These are phyloP conservation scores for Trimorus sp. DNA, from an alignment of 2,888 invertebrate genomes.

Conservation along the genomic window DNA sequence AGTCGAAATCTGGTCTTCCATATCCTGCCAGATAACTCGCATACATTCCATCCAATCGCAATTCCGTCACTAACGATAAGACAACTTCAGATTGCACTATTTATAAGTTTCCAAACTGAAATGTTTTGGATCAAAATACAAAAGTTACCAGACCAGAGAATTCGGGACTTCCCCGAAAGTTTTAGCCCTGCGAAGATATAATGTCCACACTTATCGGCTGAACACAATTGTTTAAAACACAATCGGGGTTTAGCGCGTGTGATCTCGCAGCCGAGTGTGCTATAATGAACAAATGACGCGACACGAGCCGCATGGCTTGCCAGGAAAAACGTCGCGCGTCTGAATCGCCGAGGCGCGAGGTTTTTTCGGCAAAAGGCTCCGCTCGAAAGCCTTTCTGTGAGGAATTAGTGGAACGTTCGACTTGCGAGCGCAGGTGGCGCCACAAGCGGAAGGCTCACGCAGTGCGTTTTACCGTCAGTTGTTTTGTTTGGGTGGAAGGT, in stretches of 20 bases:
- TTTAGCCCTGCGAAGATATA: too few relatives aligned
- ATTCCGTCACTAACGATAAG: too few relatives aligned
- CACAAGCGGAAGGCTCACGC: slow-evolving; percentile 79
- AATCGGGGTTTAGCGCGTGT: slow-evolving; percentile 25
- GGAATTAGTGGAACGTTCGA: slow-evolving; percentile 79
- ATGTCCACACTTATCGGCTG: too few relatives aligned
- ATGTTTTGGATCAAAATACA: too few relatives aligned
- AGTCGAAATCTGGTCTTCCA: too few relatives aligned
- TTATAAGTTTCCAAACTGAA: too few relatives aligned
- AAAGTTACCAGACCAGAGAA: too few relatives aligned
- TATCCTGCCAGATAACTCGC: too few relatives aligned
- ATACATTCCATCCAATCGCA: too few relatives aligned
- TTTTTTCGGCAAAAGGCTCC: slow-evolving; percentile 81
- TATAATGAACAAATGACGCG: slow-evolving; percentile 81
- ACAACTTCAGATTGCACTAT: too few relatives aligned
- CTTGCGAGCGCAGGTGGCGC: slow-evolving; percentile 68
- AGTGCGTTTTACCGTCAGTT: slow-evolving; percentile 76
- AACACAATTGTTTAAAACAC: too few relatives aligned
- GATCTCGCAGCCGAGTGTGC: slow-evolving; percentile 81
- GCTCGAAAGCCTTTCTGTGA: slow-evolving; percentile 81
- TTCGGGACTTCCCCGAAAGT: too few relatives aligned
- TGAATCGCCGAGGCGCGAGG: slow-evolving; percentile 74
- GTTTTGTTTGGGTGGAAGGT: slow-evolving; percentile 74
- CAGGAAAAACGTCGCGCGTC: slow-evolving; percentile 79
- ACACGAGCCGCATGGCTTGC: slow-evolving; percentile 82